Conservation (phyloP, 2,113 vertebrate genomes). For the Zapornia atra region DNA sequence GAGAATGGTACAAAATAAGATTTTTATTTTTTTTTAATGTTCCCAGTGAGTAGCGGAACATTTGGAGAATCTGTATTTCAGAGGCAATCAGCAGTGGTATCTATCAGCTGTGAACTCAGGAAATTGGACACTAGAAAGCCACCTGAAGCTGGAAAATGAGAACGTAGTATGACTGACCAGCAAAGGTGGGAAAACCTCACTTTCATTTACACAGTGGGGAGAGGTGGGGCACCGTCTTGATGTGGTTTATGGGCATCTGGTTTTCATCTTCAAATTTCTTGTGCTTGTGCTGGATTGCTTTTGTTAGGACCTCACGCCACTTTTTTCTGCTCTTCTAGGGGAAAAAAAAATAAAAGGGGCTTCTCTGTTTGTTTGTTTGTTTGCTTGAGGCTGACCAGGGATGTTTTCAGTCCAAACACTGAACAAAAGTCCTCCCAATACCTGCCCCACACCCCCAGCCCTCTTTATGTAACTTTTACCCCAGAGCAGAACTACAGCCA, state of each 20-base stretch:
- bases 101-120: not conserved
- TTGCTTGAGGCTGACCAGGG: not conserved
- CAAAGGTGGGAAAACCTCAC: not conserved
- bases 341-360: not conserved
- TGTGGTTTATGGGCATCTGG: not conserved
- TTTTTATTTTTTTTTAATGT: not conserved
- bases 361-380: not conserved
- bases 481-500: not conserved
- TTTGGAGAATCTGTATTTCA: not conserved
- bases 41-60: not conserved
- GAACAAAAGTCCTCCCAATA: not conserved
- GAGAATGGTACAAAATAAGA: not conserved
- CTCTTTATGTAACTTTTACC: slow-evolving; percentile 1
- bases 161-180: not conserved
- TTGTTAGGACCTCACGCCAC: not conserved
- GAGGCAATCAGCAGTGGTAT: not conserved
- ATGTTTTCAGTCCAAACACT: not conserved
- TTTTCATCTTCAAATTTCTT: not conserved
- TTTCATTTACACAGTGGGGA: not conserved
- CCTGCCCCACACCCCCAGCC: not conserved
- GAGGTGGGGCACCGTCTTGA: not conserved
- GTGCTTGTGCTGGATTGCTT: not conserved
- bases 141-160: not conserved
- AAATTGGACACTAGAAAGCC: not conserved
- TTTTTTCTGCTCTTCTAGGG: not conserved